phyloP scores from a whole-genome alignment of 2,888 invertebrate species.

The Cacoxenus indagator region DNA sequence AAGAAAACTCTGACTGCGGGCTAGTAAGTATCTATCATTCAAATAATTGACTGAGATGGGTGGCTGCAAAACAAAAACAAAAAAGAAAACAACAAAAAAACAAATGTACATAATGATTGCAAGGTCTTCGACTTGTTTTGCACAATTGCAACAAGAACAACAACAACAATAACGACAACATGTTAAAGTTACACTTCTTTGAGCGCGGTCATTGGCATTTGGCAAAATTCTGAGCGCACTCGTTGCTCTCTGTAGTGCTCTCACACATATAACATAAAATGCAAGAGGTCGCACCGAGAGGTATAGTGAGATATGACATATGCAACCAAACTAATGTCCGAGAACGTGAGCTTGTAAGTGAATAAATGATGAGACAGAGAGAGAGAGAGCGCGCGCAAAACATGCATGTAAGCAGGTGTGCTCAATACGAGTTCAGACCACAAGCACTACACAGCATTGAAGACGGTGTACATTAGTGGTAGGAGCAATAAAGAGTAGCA shows the following conservation, averaged over 20 bases:
- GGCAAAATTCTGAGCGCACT: conserved; percentile 3
- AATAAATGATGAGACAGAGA: conserved; percentile 15
- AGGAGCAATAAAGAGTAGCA: conserved; percentile 12
- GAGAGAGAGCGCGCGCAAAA: conserved; percentile 21
- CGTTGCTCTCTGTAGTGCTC: conserved; percentile 38
- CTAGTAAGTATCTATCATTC: too few relatives aligned
- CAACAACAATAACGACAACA: conserved; percentile 22
- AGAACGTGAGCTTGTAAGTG: neutral
- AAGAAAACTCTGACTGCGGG: too few relatives aligned
- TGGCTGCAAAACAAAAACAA: conserved; percentile 21
- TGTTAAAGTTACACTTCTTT: neutral
- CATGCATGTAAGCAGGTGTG: conserved; percentile 27
- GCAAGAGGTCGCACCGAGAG: too few relatives aligned
- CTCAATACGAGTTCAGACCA: conserved; percentile 22
- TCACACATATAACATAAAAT: neutral
- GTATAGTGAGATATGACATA: too few relatives aligned
- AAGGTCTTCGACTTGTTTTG: conserved; percentile 59
- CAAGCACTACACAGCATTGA: too few relatives aligned
- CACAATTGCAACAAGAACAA: conserved; percentile 45
- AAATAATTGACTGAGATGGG: neutral
- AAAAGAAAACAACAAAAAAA: conserved; percentile 24
- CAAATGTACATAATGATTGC: conserved; percentile 43
- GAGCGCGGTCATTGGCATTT: conserved; percentile 58
- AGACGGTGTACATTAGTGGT: too few relatives aligned
- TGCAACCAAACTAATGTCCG: too few relatives aligned